A percentile compares a stretch with the other conserved stretches of the same genome.
These are phyloP conservation scores for Drosophila meridionalis DNA, from an alignment of 2,888 invertebrate genomes.

Conservation along the genomic window DNA sequence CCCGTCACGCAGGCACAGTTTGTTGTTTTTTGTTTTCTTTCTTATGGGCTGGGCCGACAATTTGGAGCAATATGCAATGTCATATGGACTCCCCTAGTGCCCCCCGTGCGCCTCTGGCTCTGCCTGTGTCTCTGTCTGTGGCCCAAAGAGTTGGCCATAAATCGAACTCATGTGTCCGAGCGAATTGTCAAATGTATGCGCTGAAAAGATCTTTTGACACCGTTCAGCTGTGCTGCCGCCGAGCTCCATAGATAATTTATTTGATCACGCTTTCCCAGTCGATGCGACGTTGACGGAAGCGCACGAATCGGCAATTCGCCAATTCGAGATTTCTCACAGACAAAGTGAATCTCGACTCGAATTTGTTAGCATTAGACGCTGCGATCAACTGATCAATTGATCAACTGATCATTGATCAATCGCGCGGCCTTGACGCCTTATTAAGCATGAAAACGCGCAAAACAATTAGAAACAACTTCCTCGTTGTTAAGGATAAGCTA, in stretches of 20 bases:
- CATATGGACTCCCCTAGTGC: slow-evolving; percentile 30
- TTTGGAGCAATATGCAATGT: slow-evolving; percentile 60
- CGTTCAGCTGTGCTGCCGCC: slow-evolving; percentile 47
- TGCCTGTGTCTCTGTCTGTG: slow-evolving; percentile 5
- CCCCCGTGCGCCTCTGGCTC: background rate
- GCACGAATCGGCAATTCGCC: slow-evolving; percentile 55
- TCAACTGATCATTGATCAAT: slow-evolving; percentile 18
- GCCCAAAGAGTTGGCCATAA: slow-evolving; percentile 58
- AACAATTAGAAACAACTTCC: slow-evolving; percentile 30
- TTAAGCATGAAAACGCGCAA: slow-evolving; percentile 26
- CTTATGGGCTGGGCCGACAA: slow-evolving; percentile 44
- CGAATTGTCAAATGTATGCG: slow-evolving; percentile 62
- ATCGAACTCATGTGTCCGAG: slow-evolving; percentile 64
- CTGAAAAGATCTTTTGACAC: slow-evolving; percentile 74
- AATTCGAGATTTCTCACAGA: slow-evolving; percentile 24
- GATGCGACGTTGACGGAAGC: slow-evolving; percentile 67
- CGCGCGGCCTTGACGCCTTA: slow-evolving; percentile 42
- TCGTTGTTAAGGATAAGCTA: slow-evolving; percentile 49
- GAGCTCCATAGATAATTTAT: slow-evolving; percentile 61
- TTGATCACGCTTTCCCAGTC: slow-evolving; percentile 68
- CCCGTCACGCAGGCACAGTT: slow-evolving; percentile 39
- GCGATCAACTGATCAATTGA: slow-evolving; percentile 24
- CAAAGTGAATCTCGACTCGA: slow-evolving; percentile 39
- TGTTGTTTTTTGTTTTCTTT: slow-evolving; percentile 4
- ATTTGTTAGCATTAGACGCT: slow-evolving; percentile 37